Evolutionary conservation across 2,113 vertebrate species (phyloP).

Genomic region (Nyctibius bracteatus): DNA sequence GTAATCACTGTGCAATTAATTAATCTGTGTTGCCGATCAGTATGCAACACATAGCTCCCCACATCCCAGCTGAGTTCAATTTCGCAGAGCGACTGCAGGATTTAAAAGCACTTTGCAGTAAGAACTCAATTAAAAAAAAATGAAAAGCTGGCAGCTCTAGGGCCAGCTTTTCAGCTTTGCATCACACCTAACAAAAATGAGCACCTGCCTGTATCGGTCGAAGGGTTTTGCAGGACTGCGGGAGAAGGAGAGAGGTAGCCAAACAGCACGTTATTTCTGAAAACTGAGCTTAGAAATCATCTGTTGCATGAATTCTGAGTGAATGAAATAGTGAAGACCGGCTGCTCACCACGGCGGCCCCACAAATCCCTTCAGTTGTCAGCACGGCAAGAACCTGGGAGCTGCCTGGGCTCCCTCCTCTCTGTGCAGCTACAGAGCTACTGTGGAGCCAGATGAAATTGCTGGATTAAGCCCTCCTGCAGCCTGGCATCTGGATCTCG

Average conservation of each 20-base stretch:
- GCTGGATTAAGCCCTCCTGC: constrained; percentile 30
- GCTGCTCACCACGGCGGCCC: background rate
- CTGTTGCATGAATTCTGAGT: background rate
- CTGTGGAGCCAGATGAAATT: background rate
- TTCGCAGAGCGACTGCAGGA: background rate
- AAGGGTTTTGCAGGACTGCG: background rate
- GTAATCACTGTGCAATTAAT: background rate
- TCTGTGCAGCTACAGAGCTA: background rate
- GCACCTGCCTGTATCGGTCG: background rate
- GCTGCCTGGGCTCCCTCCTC: constrained; percentile 1
- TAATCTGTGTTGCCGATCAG: background rate
- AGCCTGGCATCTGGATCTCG: background rate
- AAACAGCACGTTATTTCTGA: background rate
- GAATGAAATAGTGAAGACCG: background rate
- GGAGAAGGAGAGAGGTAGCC: background rate
- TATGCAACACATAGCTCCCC: background rate
- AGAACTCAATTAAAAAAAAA: background rate
- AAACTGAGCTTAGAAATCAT: background rate
- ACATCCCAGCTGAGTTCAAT: background rate
- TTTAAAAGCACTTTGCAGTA: background rate
- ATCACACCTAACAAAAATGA: background rate
- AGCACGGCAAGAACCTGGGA: background rate
- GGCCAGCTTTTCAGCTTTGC: background rate
- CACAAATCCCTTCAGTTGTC: background rate
- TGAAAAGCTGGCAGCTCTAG: background rate